Evolutionary conservation across 30 jellyfish, hydroid and myxozoan species (phyloP).

Genomic region (Hydractinia symbiolongicarpus): DNA sequence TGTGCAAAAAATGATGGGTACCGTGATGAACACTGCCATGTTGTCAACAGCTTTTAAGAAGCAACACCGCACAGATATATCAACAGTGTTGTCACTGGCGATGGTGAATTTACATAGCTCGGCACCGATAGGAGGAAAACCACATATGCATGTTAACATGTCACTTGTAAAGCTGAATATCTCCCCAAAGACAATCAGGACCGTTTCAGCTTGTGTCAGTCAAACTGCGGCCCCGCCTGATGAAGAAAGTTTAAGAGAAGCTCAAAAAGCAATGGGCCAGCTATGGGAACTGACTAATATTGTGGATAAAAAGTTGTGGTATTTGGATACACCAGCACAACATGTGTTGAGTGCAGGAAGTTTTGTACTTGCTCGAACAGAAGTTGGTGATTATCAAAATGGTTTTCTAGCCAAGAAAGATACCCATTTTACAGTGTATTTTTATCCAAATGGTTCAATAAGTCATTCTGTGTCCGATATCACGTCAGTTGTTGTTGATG

Average conservation of each 20-base stretch:
- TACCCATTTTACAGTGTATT: conserved; percentile 72
- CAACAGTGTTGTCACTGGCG: conserved; percentile 55
- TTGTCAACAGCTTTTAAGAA: conserved; percentile 69
- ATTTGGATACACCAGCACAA: conserved; percentile 38
- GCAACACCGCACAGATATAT: conserved; percentile 48
- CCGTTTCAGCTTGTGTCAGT: conserved; percentile 57
- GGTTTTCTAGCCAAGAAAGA: conserved; percentile 90
- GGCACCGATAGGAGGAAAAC: conserved; percentile 80
- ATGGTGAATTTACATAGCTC: conserved; percentile 59
- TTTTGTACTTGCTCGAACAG: conserved; percentile 92
- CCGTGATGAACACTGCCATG: conserved; percentile 37
- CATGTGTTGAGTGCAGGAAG: conserved; percentile 64
- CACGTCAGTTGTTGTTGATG: conserved; percentile 77
- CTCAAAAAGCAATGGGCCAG: conserved; percentile 19
- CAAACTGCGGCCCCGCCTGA: conserved; percentile 16
- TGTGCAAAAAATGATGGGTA: conserved; percentile 18
- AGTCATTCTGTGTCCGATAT: conserved; percentile 60
- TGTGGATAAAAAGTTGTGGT: conserved; percentile 24
- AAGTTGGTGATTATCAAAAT: conserved; percentile 55
- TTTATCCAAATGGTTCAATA: conserved; percentile 78
- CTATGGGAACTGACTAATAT: conserved; percentile 20
- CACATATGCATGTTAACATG: conserved; percentile 62
- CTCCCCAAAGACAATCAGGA: conserved; percentile 78
- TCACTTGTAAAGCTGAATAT: conserved; percentile 43
- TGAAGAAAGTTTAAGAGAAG: conserved; percentile 21